Conservation (phyloP, 1,140 invertebrate species). For the Anoplolepis gracilipes region DNA sequence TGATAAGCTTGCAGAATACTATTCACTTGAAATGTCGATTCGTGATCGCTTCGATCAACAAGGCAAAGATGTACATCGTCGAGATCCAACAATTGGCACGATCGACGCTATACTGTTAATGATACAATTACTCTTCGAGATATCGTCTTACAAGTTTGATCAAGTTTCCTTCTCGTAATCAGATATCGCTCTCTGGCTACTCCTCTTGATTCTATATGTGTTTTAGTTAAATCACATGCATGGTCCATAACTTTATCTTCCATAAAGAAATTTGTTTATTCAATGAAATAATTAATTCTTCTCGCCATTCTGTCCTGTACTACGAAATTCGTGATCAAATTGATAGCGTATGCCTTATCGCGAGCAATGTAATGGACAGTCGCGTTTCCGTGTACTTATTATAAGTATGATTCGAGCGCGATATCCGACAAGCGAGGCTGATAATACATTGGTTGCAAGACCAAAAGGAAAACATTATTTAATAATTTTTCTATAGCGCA, state of each 20-base stretch:
- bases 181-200: background rate
- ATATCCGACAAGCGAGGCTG: background rate
- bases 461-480: background rate
- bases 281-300: background rate
- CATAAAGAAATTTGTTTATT: background rate
- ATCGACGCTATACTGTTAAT: background rate
- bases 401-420: background rate
- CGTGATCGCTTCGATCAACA: slow-evolving; percentile 8
- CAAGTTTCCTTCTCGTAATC: slow-evolving; percentile 19
- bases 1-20: background rate
- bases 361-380: background rate
- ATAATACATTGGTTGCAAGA: background rate
- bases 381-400: background rate
- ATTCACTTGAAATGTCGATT: slow-evolving; percentile 1
- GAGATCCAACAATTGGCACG: slow-evolving; percentile 13
- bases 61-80: background rate
- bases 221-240: background rate
- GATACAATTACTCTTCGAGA: background rate
- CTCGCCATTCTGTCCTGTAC: background rate
- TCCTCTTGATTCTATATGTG: background rate
- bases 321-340: background rate
- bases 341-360: background rate
- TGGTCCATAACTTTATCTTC: background rate
- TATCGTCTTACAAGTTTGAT: slow-evolving; percentile 21
- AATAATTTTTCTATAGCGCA: background rate